Percentiles rank a stretch among this genome's conserved stretches.
Conservation (phyloP, 2,888 invertebrate species). For the Ferrisia virgata region DNA sequence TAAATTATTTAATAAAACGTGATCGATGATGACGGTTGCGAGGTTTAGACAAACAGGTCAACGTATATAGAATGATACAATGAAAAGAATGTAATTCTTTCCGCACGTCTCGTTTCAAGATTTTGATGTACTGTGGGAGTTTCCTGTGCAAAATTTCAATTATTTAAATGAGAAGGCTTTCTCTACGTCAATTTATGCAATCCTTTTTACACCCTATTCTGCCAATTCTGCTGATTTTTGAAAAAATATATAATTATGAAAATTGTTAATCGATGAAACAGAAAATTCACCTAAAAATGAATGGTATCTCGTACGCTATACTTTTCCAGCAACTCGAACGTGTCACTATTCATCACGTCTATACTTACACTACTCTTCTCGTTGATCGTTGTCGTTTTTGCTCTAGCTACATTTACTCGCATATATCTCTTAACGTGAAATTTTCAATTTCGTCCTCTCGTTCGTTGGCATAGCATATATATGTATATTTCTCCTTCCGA, state of each 20-base stretch:
- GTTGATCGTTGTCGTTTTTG: background rate
- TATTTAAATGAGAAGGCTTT: too few species aligned
- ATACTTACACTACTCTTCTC: background rate
- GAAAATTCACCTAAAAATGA: background rate
- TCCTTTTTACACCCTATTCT: too few species aligned
- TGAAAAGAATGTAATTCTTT: too few species aligned
- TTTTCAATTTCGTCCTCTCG: background rate
- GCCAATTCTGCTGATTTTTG: too few species aligned
- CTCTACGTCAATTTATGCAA: too few species aligned
- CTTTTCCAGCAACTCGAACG: background rate
- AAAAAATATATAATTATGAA: background rate
- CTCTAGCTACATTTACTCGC: too few species aligned
- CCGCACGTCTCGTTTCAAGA: too few species aligned
- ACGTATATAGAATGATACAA: background rate
- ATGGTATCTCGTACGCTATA: background rate
- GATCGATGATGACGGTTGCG: background rate
- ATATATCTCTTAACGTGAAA: background rate
- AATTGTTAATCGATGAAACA: background rate
- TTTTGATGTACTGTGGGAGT: too few species aligned
- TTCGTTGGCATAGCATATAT: too few species aligned
- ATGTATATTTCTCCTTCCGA: too few species aligned
- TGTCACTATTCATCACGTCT: background rate
- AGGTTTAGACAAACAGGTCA: background rate
- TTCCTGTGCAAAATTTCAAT: too few species aligned
- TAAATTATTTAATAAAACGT: background rate